These are phyloP conservation scores for Trachymyrmex septentrionalis DNA, from an alignment of 1,140 invertebrate species.

Conservation along the genomic window DNA sequence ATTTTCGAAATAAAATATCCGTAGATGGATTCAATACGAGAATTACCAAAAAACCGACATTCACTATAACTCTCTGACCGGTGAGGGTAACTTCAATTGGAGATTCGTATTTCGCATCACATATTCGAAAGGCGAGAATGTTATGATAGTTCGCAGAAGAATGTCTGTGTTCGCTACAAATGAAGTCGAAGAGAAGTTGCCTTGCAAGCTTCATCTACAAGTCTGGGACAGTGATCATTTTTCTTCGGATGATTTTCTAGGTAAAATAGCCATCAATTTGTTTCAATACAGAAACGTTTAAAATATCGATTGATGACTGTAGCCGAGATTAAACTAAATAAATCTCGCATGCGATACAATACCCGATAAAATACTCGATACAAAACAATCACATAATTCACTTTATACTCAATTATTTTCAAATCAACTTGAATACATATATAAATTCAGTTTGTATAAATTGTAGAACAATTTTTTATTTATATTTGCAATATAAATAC, in stretches of 20 bases:
- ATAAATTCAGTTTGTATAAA: background rate
- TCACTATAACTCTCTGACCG: conserved; percentile 92
- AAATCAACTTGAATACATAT: background rate
- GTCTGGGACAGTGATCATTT: conserved; percentile 93
- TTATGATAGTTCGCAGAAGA: conserved; percentile 88
- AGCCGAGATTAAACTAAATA: too few species aligned
- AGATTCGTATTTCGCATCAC: conserved; percentile 94
- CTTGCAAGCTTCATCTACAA: conserved; percentile 89
- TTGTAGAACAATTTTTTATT: background rate
- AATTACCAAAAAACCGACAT: conserved; percentile 93
- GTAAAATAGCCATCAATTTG: conserved; percentile 81
- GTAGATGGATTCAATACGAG: conserved; percentile 92
- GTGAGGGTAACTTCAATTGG: conserved; percentile 97
- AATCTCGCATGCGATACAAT: background rate
- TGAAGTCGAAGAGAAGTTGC: conserved; percentile 90
- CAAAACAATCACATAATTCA: background rate
- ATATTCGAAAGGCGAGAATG: conserved; percentile 92
- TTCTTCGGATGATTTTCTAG: conserved; percentile 93
- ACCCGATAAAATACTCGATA: too few species aligned
- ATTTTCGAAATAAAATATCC: conserved; percentile 43
- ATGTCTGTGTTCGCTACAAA: conserved; percentile 88
- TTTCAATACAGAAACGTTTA: background rate
- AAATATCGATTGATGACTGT: background rate
- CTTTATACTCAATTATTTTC: background rate
- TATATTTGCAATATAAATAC: background rate